Evolutionary conservation across 2,888 invertebrate species (phyloP), one percentile per base, ranked within the genome.

Genomic region (Neoascia interrupta): DNA sequence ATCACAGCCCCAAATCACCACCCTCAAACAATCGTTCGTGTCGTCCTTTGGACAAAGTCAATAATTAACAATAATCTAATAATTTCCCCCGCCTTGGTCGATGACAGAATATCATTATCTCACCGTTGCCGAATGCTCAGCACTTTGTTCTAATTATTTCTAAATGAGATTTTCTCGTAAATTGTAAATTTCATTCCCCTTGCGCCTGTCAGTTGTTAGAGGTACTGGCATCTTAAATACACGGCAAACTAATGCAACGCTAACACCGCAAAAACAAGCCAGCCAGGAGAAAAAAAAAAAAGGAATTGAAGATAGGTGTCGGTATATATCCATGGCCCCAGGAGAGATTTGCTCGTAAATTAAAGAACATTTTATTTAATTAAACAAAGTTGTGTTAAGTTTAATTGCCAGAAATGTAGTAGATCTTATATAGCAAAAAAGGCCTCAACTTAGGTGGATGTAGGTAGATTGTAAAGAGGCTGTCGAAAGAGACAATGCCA

Each of bases 401-500:
- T 80, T 81, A 82, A 82, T 82, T 82, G 79, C 81, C 63, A 66
- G 79, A 73, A 79, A 75, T 75, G 53, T 56, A 70, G 53, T 39
- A 58, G 58, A 41, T 64, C 51, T 21, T 13, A 36, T 28, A 66
- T 31, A 39, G n/a, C 28, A 23, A 19, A 26, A 34, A 43, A 11
- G 19, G 54, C 13, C n/a, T 31, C 10, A 31, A n/a, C n/a, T 31
- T 8, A 31, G 6, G 16, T 15, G 18, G 31, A 47, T 5, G 28
- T 53, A 34, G 3, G 8, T 31, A 45, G 41, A 34, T 16, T 28
- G 19, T 28, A 58, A 21, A 31, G 34, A 15, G n/a, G 23, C 21
- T 34, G 5, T 36, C 34, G 11, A n/a, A n/a, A 21, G 10, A 37
- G 16, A 36, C 41, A 56, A 56, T 31, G 19, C 6, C 28, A 19